Conservation (phyloP, 2,888 invertebrate genomes). For the Plebejus argus region DNA sequence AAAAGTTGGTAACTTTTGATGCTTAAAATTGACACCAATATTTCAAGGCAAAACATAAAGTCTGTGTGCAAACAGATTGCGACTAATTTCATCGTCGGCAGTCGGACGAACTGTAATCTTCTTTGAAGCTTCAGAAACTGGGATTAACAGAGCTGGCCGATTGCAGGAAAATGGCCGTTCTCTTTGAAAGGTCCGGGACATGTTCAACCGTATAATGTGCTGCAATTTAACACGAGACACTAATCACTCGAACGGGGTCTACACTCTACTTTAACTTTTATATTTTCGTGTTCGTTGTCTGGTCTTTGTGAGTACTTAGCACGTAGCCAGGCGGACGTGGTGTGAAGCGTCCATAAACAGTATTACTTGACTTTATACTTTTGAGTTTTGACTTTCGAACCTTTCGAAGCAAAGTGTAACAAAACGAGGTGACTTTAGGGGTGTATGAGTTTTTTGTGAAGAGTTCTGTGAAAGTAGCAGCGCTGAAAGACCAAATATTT, state of each 20-base stretch:
- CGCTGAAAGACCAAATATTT: too few relatives aligned
- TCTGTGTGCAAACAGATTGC: conserved; percentile 23
- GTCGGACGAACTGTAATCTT: conserved; percentile 25
- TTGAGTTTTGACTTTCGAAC: too few relatives aligned
- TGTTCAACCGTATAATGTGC: conserved; percentile 4
- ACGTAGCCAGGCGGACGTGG: background rate
- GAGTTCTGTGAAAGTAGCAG: too few relatives aligned
- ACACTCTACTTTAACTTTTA: conserved; percentile 1
- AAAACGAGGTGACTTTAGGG: too few relatives aligned
- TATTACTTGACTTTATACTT: too few relatives aligned
- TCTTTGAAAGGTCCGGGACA: background rate
- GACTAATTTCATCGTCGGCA: conserved; percentile 14
- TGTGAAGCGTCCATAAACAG: background rate
- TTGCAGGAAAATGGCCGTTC: conserved; percentile 13
- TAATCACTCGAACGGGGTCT: conserved; percentile 16
- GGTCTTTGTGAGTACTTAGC: too few relatives aligned
- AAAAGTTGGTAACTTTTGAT: background rate
- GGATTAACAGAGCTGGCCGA: conserved; percentile 4
- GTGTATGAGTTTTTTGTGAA: too few relatives aligned
- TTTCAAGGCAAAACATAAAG: background rate
- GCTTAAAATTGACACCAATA: background rate
- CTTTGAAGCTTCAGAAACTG: conserved; percentile 28
- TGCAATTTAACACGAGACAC: conserved; percentile 11
- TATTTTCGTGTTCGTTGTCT: background rate
- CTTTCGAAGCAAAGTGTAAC: too few relatives aligned